These are phyloP conservation scores for Enhydra lutris DNA, from an alignment of 2,113 vertebrate species.

Conservation along the genomic window DNA sequence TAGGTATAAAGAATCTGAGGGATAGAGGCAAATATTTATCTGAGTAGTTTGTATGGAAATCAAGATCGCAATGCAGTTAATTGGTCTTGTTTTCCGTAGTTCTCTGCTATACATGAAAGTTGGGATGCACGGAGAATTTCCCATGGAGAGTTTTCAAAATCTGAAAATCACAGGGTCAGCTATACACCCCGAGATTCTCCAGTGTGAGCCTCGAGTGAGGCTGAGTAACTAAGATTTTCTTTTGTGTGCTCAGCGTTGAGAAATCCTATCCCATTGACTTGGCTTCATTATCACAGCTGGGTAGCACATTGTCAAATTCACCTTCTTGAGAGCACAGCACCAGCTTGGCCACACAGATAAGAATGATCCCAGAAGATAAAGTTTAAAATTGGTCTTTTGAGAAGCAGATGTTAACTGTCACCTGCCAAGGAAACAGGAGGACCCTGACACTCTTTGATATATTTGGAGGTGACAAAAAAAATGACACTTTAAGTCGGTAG, in stretches of 20 bases:
- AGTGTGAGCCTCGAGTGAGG: neutral
- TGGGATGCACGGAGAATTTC: neutral
- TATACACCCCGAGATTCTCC: neutral
- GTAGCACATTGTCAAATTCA: constrained; percentile 51
- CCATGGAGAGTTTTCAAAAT: neutral
- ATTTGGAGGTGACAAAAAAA: constrained; percentile 67
- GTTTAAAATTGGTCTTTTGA: constrained; percentile 44
- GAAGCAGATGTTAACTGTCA: constrained; percentile 57
- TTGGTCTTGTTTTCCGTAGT: neutral
- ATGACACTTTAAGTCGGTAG: constrained; percentile 39
- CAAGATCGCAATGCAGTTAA: neutral
- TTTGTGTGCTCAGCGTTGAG: neutral
- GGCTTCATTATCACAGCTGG: constrained; percentile 8
- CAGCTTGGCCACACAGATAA: constrained; percentile 45
- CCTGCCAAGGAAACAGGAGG: constrained; percentile 47
- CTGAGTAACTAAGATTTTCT: neutral
- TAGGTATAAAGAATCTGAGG: neutral
- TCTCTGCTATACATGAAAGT: neutral
- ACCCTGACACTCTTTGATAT: constrained; percentile 44
- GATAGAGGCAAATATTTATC: neutral
- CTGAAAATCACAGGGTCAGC: neutral
- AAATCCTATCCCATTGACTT: neutral
- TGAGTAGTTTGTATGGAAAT: neutral
- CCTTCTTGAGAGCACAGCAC: constrained; percentile 30
- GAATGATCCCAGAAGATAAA: constrained; percentile 50